These are phyloP conservation scores for Tachycineta bicolor DNA, from an alignment of 2,113 vertebrate genomes.

Conservation along the genomic window DNA sequence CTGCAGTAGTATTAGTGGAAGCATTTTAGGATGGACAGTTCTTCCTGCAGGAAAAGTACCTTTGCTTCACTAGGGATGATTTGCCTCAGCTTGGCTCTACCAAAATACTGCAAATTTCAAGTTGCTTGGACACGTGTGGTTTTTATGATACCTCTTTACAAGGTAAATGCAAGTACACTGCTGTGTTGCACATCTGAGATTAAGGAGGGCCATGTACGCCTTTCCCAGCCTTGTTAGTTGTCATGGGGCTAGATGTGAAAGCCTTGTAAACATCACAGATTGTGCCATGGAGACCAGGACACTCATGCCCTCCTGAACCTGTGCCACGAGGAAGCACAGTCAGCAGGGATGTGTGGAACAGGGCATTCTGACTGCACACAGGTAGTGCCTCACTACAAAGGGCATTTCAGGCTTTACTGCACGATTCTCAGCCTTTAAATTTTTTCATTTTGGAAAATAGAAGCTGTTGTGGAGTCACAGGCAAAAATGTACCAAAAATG, in stretches of 20 bases:
- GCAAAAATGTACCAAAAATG: background rate
- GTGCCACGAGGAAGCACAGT: accelerated
- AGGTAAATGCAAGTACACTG: background rate
- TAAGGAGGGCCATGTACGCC: background rate
- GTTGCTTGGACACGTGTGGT: background rate
- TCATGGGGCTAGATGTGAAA: background rate
- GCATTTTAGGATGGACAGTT: background rate
- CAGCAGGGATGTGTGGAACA: background rate
- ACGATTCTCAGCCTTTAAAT: background rate
- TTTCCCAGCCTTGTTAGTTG: background rate
- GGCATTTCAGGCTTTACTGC: background rate
- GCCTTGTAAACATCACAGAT: background rate
- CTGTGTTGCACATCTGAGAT: background rate
- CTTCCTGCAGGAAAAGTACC: background rate
- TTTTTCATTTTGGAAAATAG: background rate
- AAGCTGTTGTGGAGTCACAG: background rate
- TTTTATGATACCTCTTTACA: background rate
- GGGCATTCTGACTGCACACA: background rate
- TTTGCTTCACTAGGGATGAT: background rate
- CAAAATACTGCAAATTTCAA: background rate
- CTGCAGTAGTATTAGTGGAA: background rate
- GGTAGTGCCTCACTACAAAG: background rate
- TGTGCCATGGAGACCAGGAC: background rate
- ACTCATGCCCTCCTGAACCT: background rate
- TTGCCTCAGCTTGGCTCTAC: background rate